Evolutionary conservation across 2,797 vertebrate genomes (phyloP), one percentile per base, ranked within the genome.

Genomic region (Tamandua tetradactyla): DNA sequence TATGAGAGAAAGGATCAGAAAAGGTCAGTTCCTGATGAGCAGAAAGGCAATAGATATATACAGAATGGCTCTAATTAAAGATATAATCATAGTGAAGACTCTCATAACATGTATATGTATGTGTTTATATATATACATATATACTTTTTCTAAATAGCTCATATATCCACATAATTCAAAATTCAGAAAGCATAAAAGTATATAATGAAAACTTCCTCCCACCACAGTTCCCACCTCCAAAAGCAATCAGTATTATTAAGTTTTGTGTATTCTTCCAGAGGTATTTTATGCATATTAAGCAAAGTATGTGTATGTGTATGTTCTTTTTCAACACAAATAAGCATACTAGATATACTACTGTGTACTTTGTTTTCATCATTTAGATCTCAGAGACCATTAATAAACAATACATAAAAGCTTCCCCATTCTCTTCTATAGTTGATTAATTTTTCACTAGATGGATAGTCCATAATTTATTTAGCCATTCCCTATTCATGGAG

Each of bases 361-460:
- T 71, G 14, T 1, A 47, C 7, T 76, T 76, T 92, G 13, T 17
- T 89, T 89, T 79, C 75, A 35, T 82, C 62, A 94, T 27, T 86
- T 94, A 40, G 27, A 85, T 57, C 42, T 94, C 61, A 89, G 64
- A 85, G 52, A 44, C 11, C 32, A 59, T 80, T 85, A 32, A 5
- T 13, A 40, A 91, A 52, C 18, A 74, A 30, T 35, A 37, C 49
- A 72, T 64, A 40, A 91, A 93, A 69, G 4, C 18, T 93, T 69
- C 71, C 68, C 83, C 30, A 72, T 80, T 96, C 82, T 87, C 82
- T 87, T 95, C 87, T 49, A 88, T 2, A 90, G 44, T 25, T 94
- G 44, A 82, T 84, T 71, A 92, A 90, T 85, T 87, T 72, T 92
- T 95, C 64, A 92, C 13, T 93, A 42, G 40, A 30, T 87, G 20